Evolutionary conservation across 2,888 invertebrate species (phyloP), one percentile per base, ranked within the genome.

Genomic region (Argynnis bischoffii): DNA sequence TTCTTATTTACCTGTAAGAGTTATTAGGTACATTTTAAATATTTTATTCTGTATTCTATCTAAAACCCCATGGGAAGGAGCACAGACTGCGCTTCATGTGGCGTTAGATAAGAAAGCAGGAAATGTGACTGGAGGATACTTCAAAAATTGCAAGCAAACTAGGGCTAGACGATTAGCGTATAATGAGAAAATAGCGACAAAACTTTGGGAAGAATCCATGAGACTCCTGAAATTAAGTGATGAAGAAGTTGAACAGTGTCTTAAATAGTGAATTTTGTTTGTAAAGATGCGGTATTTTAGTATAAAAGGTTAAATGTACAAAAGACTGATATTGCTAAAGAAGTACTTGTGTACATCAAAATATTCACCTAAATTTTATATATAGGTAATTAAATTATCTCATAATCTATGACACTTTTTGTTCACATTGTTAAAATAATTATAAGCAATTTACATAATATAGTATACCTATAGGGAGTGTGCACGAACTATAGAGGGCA

Each of bases 121-220:
- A 0, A 90, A 93, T 69, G 90, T 95, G 0, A 93, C 89, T 47
- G 96, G 96, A 59, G 94, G 95, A 84, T 96, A 96, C 79, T 97
- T 94, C 75, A 91, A 93, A 83, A 96, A 97, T 75, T 97, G 96
- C 81, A 93, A 93, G 85, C 18, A 66, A 26, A 50, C 14, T 1
- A 35, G 59, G 14, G 69, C 96, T 11, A 81, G 88, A 0, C 93
- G 90, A n/a, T 47, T 57, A 13, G 66, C 69, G 1, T 69, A 66
- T 75, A 94, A 95, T 80, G 92, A 93, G 75, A 94, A 94, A 41
- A 67, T 72, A 5, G 69, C 76, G 15, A 65, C 69, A 66, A 6
- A 53, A 2, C 69, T 82, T 14, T 81, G 79, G 80, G 71, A 75
- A 5, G 75, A 80, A 15, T 79, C 82, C 5, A 56, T 78, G 48